Evolutionary conservation across 2,888 invertebrate species (phyloP), one percentile per base, ranked within the genome.

Genomic region (Cephus spinipes): DNA sequence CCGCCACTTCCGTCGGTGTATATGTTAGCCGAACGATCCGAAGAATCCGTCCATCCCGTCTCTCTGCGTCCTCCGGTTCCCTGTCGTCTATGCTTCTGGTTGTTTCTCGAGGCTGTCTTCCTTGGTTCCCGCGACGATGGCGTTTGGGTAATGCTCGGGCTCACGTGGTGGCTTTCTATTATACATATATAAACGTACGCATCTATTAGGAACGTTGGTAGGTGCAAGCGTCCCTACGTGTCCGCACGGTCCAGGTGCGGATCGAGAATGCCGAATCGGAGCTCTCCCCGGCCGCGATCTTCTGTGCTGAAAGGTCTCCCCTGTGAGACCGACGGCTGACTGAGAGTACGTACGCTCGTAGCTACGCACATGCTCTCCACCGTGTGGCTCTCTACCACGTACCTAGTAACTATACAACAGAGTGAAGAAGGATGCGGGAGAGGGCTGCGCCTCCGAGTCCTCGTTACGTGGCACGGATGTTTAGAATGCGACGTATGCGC

Each of bases 391-490:
- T 79, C 76, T 79, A 71, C 69, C 35, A 15, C 73, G 55, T 74
- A 76, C 76, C 9, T 31, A 68, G 23, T 15, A 55, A 55, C 15
- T 55, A 55, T 23, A 55, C 15, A 55, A 55, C 55, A 23, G 55
- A 55, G 55, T 23, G 55, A 55, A 55, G 55, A 55, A 55, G 55
- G 23, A 55, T 55, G 68, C 33, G 30, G 12, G n/a, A 55, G 68
- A 31, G 32, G 73, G 35, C 30, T 73, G 75, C 79, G 73, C 69
- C 76, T 81, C 80, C 81, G 82, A 86, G 84, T 83, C 81, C 83
- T 86, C 86, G 83, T 86, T 86, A 83, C 85, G 83, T 83, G 87
- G 84, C 85, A 86, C 83, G 86, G 85, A 84, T 86, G 85, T 85
- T 85, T 85, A 81, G 84, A 85, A 83, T 81, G 82, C 81, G 82